phyloP scores from a whole-genome alignment of 2,113 vertebrate genomes.

The Aegotheles bennettii region DNA sequence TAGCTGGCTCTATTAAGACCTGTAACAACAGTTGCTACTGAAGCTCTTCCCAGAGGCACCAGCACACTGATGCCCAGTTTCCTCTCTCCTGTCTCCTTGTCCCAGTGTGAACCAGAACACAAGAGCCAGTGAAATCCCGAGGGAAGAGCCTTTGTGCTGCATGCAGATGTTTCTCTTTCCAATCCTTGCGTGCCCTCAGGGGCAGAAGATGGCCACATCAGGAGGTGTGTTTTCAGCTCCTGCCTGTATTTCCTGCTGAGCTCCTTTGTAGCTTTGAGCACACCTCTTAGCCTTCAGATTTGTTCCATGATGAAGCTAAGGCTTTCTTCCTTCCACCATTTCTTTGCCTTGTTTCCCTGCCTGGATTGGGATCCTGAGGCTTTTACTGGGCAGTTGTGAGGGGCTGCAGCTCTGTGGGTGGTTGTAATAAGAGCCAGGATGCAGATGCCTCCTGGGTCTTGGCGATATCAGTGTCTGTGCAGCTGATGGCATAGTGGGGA shows the following conservation, averaged over 20 bases:
- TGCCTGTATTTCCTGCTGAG: background rate
- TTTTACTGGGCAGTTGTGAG: background rate
- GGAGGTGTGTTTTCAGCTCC: background rate
- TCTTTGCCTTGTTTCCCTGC: background rate
- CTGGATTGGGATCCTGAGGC: background rate
- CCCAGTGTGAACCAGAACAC: background rate
- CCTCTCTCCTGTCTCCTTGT: fast-evolving
- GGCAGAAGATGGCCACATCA: background rate
- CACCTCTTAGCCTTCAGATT: background rate
- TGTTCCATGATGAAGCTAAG: background rate
- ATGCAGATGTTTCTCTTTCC: background rate
- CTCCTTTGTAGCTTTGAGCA: background rate
- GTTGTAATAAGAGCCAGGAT: background rate
- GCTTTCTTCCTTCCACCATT: background rate
- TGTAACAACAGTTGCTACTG: background rate
- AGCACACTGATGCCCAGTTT: background rate
- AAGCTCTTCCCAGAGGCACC: background rate
- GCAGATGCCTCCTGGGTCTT: background rate
- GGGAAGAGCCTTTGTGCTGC: background rate
- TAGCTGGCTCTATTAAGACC: fast-evolving
- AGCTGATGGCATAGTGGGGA: background rate
- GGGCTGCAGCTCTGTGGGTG: background rate
- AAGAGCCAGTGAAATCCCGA: background rate
- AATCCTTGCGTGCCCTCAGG: background rate
- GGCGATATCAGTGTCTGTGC: background rate